A percentile compares a stretch with the other conserved stretches of the same genome.
phyloP scores from a whole-genome alignment of 2,113 vertebrate genomes.

The Pteropus alecto region DNA sequence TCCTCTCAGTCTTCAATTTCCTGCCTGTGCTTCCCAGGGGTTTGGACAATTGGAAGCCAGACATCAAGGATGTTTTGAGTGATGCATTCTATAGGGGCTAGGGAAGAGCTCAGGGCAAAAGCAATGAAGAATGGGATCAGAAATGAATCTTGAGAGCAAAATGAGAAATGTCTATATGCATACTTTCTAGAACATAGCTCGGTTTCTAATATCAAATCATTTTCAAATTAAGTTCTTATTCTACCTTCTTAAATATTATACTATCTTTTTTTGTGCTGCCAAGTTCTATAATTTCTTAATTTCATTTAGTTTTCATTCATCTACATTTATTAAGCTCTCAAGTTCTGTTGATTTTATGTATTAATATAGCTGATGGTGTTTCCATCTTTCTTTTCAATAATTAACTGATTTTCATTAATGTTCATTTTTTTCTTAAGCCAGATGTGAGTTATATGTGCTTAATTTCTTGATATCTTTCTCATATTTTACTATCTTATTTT shows the following conservation, averaged over 20 bases:
- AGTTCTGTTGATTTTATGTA: neutral
- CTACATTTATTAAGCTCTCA: neutral
- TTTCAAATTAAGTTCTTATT: neutral
- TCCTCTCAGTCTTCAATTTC: neutral
- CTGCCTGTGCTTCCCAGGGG: neutral
- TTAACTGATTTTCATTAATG: neutral
- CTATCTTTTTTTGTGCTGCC: neutral
- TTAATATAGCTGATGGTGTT: neutral
- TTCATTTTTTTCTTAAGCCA: neutral
- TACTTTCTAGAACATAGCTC: neutral
- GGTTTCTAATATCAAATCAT: neutral
- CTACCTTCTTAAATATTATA: neutral
- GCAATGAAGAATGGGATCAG: neutral
- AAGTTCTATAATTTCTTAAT: neutral
- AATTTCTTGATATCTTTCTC: neutral
- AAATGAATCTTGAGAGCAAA: neutral
- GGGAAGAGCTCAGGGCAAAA: neutral
- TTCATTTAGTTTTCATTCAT: neutral
- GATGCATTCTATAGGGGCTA: neutral
- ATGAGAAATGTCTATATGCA: neutral
- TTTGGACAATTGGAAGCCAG: neutral
- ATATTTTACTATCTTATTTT: neutral
- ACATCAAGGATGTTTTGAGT: neutral
- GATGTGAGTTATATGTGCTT: neutral
- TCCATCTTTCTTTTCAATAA: neutral